phyloP scores from a whole-genome alignment of 1,140 invertebrate species.

The Drosophila saltans region DNA sequence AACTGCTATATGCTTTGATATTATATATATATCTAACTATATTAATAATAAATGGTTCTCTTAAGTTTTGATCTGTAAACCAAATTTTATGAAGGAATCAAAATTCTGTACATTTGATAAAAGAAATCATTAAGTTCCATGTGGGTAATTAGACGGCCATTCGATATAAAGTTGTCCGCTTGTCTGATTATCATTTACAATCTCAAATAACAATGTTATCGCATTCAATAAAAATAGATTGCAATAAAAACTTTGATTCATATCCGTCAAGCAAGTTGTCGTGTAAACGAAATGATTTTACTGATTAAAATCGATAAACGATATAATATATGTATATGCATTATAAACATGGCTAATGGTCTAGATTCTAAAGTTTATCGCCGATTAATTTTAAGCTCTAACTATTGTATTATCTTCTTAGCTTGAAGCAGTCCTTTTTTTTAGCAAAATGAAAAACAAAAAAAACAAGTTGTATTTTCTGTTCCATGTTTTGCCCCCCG shows the following conservation, averaged over 20 bases:
- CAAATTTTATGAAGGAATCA: background rate
- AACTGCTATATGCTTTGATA: conserved; percentile 11
- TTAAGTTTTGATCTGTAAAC: background rate
- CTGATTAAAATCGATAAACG: too few species aligned
- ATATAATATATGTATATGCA: background rate
- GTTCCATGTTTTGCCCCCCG: too few species aligned
- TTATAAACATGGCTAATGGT: background rate
- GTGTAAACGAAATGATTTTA: too few species aligned
- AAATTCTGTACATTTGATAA: too few species aligned
- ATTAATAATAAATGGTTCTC: background rate
- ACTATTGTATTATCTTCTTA: background rate
- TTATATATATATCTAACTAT: conserved; percentile 1
- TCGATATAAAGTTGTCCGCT: background rate
- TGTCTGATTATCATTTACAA: background rate
- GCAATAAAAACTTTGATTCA: too few species aligned
- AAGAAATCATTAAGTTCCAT: background rate
- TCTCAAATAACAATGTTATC: background rate
- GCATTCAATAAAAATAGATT: too few species aligned
- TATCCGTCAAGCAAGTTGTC: too few species aligned
- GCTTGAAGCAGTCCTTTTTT: too few species aligned
- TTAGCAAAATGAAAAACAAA: too few species aligned
- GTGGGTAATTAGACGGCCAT: background rate
- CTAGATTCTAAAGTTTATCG: background rate
- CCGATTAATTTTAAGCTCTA: background rate
- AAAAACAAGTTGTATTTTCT: too few species aligned